Evolutionary conservation across 2,797 vertebrate species (phyloP), one percentile per base, ranked within the genome.

Genomic region (Enteromius thamalakanensis): DNA sequence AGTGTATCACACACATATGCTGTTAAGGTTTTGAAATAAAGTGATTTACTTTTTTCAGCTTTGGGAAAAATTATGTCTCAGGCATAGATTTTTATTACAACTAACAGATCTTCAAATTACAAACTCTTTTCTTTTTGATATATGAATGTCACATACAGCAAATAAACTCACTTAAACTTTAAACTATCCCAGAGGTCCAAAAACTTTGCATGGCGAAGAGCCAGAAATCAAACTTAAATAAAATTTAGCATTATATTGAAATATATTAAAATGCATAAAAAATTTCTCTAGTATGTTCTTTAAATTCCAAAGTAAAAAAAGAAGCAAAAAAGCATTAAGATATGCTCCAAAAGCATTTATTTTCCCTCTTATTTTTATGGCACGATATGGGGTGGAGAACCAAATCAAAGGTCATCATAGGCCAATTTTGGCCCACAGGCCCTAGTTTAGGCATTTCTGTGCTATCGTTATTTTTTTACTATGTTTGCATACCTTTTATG

Each of bases 401-500:
- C 26, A 64, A 64, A 64, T 32, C 60, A 64, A 32, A 64, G 6
- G 3, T 64, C 60, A 64, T 32, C 26, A 32, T 32, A 6, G 12
- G 12, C 60, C 60, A 62, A 15, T 26, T 5, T 29, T 62, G 60
- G 60, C 26, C 26, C 6, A 6, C 14, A 0, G 26, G 60, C 6
- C 26, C 26, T 62, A 15, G 26, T 15, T 62, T 14, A 26, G 4
- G 23, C 23, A 26, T 26, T 11, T 60, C 58, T 60, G 23, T 1
- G 12, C 6, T 32, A 64, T 62, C 60, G 6, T 10, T 37, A 12
- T 64, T 81, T 37, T 81, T 80, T 80, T 69, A 42, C n/a, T n/a
- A 32, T 3, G 49, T 70, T 70, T 60, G 26, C 49, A n/a, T 21
- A 14, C 0, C 9, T 80, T 70, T 70, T 29, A 42, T 42, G 64